phyloP scores from a whole-genome alignment of 1,140 invertebrate species.

The Steinernema khuongi region DNA sequence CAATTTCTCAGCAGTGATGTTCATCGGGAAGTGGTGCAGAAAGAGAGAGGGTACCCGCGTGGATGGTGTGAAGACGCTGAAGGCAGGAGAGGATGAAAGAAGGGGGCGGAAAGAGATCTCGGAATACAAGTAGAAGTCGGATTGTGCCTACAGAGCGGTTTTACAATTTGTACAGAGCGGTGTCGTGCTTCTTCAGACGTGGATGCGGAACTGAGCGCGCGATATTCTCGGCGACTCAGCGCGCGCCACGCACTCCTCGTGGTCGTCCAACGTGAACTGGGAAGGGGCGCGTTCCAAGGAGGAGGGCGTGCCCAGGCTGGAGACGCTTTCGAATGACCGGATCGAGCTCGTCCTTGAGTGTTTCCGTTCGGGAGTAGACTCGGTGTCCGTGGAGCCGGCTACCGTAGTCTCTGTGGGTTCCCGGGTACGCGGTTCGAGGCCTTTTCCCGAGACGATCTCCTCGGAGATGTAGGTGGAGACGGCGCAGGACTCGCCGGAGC shows the following conservation, averaged over 20 bases:
- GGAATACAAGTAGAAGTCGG: not conserved
- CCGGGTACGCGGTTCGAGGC: not conserved
- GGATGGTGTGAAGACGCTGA: not conserved
- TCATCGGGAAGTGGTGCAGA: not conserved
- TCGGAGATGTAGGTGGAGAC: constrained; percentile 1
- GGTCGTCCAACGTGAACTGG: not conserved
- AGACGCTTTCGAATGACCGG: not conserved
- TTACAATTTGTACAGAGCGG: not conserved
- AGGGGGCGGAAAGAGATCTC: not conserved
- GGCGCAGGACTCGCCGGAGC: not conserved
- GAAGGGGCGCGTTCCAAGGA: not conserved
- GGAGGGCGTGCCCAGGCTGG: not conserved
- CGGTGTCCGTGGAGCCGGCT: not conserved
- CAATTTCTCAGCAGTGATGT: not conserved
- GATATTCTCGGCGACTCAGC: not conserved
- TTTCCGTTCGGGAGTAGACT: not conserved
- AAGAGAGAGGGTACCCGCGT: not conserved
- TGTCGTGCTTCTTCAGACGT: not conserved
- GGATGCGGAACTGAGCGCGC: not conserved
- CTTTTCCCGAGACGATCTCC: constrained; percentile 1
- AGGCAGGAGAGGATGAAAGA: not conserved
- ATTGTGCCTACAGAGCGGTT: not conserved
- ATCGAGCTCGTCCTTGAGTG: not conserved
- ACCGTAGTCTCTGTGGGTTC: constrained; percentile 8
- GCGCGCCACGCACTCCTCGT: not conserved